Percentiles rank a stretch among this genome's conserved stretches.
Evolutionary conservation across 1,140 invertebrate genomes (phyloP).

Genomic region (Cydia amplana): DNA sequence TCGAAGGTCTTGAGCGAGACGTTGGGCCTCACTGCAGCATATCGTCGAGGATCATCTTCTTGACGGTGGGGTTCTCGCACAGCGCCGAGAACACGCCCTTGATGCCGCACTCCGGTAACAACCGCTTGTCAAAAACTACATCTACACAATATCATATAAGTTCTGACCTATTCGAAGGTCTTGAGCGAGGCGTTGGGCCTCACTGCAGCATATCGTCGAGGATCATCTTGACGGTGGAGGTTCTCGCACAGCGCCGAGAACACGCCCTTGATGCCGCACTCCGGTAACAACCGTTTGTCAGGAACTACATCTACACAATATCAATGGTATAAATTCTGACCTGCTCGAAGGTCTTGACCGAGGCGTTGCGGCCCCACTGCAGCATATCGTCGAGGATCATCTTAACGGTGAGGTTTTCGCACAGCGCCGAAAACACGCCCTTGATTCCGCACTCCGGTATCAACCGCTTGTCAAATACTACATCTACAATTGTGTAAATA

Average conservation of each 20-base stretch:
- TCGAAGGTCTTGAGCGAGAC: conserved; percentile 86
- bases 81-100: conserved; percentile 92
- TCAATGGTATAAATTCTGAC: no score
- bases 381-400: conserved; percentile 94
- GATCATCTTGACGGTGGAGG: conserved; percentile 93
- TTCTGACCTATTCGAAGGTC: conserved; percentile 86
- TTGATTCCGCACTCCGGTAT: conserved; percentile 91
- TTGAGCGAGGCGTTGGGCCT: conserved; percentile 94
- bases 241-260: conserved; percentile 94
- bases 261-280: conserved; percentile 91
- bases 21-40: conserved; percentile 92
- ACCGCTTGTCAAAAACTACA: no score
- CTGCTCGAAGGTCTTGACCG: conserved; percentile 88
- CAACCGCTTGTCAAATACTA: no score
- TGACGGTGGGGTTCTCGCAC: conserved; percentile 92
- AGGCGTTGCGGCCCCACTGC: conserved; percentile 91
- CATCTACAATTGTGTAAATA: no score
- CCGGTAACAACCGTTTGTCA: conserved; percentile 49
- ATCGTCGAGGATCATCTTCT: conserved; percentile 94
- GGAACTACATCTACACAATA: no score
- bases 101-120: conserved; percentile 85
- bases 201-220: conserved; percentile 92
- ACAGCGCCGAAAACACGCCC: conserved; percentile 93
- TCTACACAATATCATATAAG: no score
- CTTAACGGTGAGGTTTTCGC: conserved; percentile 93